These are phyloP conservation scores for Panurus biarmicus DNA, from an alignment of 2,113 vertebrate species.

Conservation along the genomic window DNA sequence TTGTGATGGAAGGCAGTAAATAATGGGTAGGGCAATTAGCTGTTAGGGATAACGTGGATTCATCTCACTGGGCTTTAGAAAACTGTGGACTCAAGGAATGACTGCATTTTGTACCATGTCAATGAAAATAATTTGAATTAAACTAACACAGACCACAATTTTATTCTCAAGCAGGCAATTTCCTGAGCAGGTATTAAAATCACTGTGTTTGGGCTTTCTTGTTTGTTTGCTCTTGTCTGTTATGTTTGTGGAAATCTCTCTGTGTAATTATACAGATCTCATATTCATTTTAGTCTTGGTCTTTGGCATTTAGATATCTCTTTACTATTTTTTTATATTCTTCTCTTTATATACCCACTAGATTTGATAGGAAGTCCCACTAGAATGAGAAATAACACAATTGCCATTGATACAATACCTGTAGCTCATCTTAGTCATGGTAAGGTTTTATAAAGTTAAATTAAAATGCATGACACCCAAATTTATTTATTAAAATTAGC, in stretches of 20 bases:
- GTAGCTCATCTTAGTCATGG: not conserved
- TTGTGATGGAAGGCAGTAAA: not conserved
- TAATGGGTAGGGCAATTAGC: not conserved
- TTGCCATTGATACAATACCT: not conserved
- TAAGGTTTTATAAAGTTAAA: not conserved
- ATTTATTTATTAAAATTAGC: conserved; percentile 21
- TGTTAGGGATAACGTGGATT: not conserved
- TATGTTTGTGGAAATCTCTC: not conserved
- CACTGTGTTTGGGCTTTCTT: not conserved
- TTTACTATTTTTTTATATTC: not conserved
- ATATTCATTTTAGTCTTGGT: not conserved
- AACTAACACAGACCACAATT: not conserved
- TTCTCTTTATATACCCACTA: not conserved
- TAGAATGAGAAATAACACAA: not conserved
- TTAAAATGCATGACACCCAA: not conserved
- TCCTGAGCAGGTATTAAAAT: not conserved
- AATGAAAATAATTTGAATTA: not conserved
- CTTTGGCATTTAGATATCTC: not conserved
- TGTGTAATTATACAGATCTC: not conserved
- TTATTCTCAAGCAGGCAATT: not conserved
- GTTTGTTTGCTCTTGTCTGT: not conserved
- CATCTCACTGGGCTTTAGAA: not conserved
- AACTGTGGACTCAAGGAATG: not conserved
- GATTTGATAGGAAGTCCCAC: not conserved
- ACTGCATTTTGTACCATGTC: not conserved